These are phyloP conservation scores for Eidolon helvum DNA, from an alignment of 2,113 vertebrate species.

Conservation along the genomic window DNA sequence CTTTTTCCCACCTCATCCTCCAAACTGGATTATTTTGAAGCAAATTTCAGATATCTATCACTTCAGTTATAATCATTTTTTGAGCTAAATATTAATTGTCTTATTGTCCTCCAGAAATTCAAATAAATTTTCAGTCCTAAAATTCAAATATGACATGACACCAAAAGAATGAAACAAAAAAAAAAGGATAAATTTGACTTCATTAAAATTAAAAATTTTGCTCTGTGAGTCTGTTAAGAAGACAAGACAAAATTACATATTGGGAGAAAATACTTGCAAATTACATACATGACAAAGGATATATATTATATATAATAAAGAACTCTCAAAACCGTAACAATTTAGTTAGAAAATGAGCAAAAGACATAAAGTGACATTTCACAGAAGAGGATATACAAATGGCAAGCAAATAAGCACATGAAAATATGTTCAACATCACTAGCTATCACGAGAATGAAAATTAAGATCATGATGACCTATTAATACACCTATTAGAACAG, in stretches of 20 bases:
- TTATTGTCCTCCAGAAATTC: constrained; percentile 16
- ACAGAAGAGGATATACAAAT: not conserved
- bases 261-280: constrained; percentile 3
- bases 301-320: not conserved
- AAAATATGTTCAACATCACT: constrained; percentile 9
- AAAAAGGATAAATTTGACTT: not conserved
- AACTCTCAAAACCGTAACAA: not conserved
- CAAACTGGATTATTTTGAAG: constrained; percentile 20
- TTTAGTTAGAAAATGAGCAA: constrained; percentile 37
- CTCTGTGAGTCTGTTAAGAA: not conserved
- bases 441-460: not conserved
- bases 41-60: not conserved
- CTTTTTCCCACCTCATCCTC: not conserved
- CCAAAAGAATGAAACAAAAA: constrained; percentile 19
- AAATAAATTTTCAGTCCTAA: constrained; percentile 19
- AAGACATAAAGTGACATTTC: not conserved
- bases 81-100: not conserved
- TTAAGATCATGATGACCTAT: not conserved
- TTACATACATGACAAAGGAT: not conserved
- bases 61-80: not conserved
- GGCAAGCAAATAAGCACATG: not conserved
- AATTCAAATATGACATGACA: not conserved
- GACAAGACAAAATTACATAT: not conserved
- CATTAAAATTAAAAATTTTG: constrained; percentile 1
- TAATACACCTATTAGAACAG: not conserved